Conservation (phyloP, 2,888 invertebrate species). For the Gortyna flavago region DNA sequence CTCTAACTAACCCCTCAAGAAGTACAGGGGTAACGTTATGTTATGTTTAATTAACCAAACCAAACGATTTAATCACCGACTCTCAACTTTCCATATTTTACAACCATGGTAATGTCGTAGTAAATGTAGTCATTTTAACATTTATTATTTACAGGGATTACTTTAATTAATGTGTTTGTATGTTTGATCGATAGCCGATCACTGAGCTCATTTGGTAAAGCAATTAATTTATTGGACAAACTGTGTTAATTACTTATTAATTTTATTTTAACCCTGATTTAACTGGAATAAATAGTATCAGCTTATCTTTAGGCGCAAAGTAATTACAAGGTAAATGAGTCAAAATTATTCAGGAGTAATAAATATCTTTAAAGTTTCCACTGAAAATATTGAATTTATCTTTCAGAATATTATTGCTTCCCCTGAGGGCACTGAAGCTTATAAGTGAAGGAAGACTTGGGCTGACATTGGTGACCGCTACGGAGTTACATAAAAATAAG, state of each 20-base stretch:
- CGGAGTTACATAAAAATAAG: background rate
- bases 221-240: constrained; percentile 28
- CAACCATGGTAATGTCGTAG: background rate
- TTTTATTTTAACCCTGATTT: constrained; percentile 18
- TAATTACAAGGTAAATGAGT: constrained; percentile 1
- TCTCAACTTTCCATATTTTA: background rate
- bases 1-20: background rate
- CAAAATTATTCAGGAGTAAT: background rate
- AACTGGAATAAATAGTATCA: constrained; percentile 13
- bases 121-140: background rate
- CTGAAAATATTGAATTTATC: background rate
- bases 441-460: background rate
- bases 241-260: constrained; percentile 16
- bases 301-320: constrained; percentile 13
- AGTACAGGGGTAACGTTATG: background rate
- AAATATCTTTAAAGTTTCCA: background rate
- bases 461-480: background rate
- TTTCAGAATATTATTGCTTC: background rate
- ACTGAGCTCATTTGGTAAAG: constrained; percentile 16
- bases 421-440: background rate
- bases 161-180: background rate
- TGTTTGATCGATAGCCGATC: constrained; percentile 15
- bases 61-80: background rate
- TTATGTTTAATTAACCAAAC: background rate
- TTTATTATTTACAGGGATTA: constrained; percentile 9